phyloP scores from a whole-genome alignment of 2,797 vertebrate species.

The Hapalemur alaotrensis region DNA sequence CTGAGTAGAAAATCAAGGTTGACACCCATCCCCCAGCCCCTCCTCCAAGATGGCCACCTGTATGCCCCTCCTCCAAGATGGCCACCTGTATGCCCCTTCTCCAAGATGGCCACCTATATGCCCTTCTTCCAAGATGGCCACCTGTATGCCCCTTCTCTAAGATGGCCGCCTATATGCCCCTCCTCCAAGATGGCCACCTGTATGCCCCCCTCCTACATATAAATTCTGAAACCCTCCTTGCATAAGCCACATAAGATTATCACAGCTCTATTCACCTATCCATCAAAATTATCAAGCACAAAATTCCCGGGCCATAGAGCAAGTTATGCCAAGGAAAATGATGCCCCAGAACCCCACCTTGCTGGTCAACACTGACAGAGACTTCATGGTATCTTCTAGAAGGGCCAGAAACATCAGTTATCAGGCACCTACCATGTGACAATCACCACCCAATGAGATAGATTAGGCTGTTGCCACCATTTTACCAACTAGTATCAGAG shows the following conservation, averaged over 20 bases:
- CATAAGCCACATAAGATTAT: not conserved
- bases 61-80: not conserved
- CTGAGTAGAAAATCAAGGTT: not conserved
- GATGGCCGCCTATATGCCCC: too few species aligned
- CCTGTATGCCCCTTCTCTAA: too few species aligned
- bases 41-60: not conserved
- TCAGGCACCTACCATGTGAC: not conserved
- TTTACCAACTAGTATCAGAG: not conserved
- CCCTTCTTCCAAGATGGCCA: too few species aligned
- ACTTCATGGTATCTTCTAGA: not conserved
- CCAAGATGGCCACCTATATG: not conserved
- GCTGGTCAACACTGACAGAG: not conserved
- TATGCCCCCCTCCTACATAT: not conserved
- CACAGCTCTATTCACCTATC: not conserved
- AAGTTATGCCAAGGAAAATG: not conserved
- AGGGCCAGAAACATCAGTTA: not conserved
- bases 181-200: too few species aligned
- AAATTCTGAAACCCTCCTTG: not conserved
- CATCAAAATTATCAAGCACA: not conserved
- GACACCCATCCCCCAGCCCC: not conserved
- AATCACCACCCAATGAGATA: not conserved
- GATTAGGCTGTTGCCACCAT: accelerated
- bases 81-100: not conserved
- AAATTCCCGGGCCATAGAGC: not conserved
- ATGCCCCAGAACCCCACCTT: not conserved